A percentile compares a stretch with the other conserved stretches of the same genome.
Evolutionary conservation across 2,113 vertebrate genomes (phyloP).

Genomic region (Campylomormyrus tamandua): DNA sequence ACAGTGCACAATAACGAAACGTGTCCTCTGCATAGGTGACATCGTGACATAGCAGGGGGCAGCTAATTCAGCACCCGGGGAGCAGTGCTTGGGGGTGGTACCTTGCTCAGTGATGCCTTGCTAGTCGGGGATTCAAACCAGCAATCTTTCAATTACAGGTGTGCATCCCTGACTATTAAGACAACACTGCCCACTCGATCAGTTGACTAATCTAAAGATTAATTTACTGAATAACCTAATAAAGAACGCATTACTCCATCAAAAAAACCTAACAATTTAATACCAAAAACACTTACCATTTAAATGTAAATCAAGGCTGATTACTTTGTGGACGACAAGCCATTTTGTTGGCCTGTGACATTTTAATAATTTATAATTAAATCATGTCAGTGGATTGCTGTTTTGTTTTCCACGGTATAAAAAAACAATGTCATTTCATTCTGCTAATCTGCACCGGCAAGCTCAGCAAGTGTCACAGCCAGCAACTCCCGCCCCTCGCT

Average conservation of each 20-base stretch:
- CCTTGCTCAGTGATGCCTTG: too few species aligned
- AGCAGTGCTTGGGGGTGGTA: too few species aligned
- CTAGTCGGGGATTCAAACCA: too few species aligned
- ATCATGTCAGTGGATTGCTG: background rate
- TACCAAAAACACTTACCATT: background rate
- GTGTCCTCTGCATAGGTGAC: too few species aligned
- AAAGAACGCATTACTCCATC: background rate
- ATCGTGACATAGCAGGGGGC: too few species aligned
- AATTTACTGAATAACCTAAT: background rate
- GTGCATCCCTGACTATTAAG: too few species aligned
- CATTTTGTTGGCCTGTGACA: background rate
- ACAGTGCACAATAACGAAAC: too few species aligned
- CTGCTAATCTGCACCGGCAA: background rate
- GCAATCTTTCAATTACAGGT: too few species aligned
- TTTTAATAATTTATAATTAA: background rate
- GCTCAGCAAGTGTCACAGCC: background rate
- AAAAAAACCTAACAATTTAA: background rate
- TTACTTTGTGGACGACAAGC: background rate
- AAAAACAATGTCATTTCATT: background rate
- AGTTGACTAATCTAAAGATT: background rate
- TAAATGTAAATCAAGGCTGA: background rate
- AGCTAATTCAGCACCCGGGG: too few species aligned
- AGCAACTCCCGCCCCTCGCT: background rate
- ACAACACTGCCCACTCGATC: background rate
- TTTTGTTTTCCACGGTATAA: background rate